Conservation (phyloP, 2,113 vertebrate genomes). For the Stictonetta naevosa region DNA sequence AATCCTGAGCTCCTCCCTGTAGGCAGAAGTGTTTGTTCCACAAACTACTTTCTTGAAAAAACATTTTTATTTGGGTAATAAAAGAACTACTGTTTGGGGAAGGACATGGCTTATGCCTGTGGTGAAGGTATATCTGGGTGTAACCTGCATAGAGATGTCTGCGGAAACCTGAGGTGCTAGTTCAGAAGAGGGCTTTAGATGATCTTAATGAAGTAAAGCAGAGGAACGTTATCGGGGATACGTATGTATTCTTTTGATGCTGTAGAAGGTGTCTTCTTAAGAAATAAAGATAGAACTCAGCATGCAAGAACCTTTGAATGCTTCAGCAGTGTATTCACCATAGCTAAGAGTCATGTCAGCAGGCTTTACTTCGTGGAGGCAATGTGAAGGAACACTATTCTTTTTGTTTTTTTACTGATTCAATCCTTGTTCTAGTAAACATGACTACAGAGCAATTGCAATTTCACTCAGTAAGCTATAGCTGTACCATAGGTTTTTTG, state of each 20-base stretch:
- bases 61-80: not conserved
- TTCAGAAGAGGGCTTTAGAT: not conserved
- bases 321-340: rapidly evolving
- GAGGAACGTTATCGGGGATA: not conserved
- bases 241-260: not conserved
- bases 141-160: not conserved
- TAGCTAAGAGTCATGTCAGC: not conserved
- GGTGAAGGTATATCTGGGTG: not conserved
- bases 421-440: not conserved
- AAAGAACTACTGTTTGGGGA: not conserved
- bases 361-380: not conserved
- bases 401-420: not conserved
- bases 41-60: not conserved
- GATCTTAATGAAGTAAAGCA: not conserved
- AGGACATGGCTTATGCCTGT: not conserved
- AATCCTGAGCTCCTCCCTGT: not conserved
- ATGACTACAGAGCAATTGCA: not conserved
- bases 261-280: not conserved
- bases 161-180: not conserved
- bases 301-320: not conserved
- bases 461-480: not conserved
- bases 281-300: not conserved
- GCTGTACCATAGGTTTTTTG: not conserved
- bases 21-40: not conserved
- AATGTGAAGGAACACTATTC: not conserved